Evolutionary conservation across 2,888 invertebrate genomes (phyloP).

Genomic region (Polymixis lichenea): DNA sequence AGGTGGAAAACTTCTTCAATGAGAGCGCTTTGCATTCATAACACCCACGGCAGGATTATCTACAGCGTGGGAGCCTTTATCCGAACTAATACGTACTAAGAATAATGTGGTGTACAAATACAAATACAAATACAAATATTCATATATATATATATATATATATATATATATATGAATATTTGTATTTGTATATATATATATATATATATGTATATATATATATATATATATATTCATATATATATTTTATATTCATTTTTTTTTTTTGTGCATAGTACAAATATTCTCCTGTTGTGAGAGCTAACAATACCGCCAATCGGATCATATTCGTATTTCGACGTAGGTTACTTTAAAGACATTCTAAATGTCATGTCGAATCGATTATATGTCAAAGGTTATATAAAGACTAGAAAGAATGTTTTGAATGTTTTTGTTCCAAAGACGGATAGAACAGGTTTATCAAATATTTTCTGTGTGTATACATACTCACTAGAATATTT

Average conservation of each 20-base stretch:
- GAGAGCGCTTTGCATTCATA: constrained; percentile 45
- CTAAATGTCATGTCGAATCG: neutral
- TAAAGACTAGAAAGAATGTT: neutral
- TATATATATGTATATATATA: too few relatives aligned
- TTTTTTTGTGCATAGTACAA: neutral
- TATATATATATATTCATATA: too few relatives aligned
- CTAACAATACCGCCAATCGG: constrained; percentile 13
- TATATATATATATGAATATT: too few relatives aligned
- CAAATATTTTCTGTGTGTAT: neutral
- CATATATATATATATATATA: too few relatives aligned
- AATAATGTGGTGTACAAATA: constrained; percentile 21
- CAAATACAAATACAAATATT: too few relatives aligned
- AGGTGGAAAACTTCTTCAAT: constrained; percentile 53
- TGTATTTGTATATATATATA: too few relatives aligned
- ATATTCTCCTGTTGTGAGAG: constrained; percentile 5
- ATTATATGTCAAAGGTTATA: constrained; percentile 9
- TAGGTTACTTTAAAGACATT: constrained; percentile 5
- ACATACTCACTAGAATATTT: neutral
- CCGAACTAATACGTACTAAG: constrained; percentile 15
- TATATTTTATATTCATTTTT: too few relatives aligned
- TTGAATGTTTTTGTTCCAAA: neutral
- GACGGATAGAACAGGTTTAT: neutral
- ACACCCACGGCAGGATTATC: constrained; percentile 45
- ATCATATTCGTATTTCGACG: constrained; percentile 3
- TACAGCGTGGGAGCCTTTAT: constrained; percentile 37